Evolutionary conservation across 2,888 invertebrate genomes (phyloP), one percentile per base, ranked within the genome.

Genomic region (Himalopsyche japonica): DNA sequence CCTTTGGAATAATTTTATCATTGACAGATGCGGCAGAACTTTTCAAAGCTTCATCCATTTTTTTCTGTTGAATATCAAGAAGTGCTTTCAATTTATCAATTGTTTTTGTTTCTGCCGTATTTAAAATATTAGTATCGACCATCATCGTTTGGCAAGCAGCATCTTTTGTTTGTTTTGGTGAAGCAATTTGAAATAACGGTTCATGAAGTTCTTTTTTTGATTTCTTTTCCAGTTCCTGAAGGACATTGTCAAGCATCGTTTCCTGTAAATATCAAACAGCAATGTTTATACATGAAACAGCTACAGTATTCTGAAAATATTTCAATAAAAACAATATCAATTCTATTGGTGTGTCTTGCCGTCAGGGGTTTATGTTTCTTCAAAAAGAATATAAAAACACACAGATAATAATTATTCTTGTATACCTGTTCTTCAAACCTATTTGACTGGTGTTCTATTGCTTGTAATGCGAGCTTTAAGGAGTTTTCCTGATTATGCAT

Each of bases 361-460:
- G n/a, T n/a, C n/a, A n/a, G n/a, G n/a, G n/a, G n/a, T n/a, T n/a
- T n/a, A n/a, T n/a, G n/a, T n/a, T n/a, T n/a, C n/a, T n/a, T n/a
- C n/a, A n/a, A n/a, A n/a, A n/a, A n/a, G n/a, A n/a, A n/a, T n/a
- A n/a, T n/a, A n/a, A n/a, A n/a, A n/a, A n/a, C 8, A 8, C 6
- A 37, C 6, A 7, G 8, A 37, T 37, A 37, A 37, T 8, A 37
- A 20, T 8, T 4, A 8, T 32, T 4, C 3, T 32, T 0, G 15
- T 78, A 12, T 76, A 87, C 87, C 86, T 87, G 86, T 80, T 86
- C 82, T 78, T 81, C 80, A n/a, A 86, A 37, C 34, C 80, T 81
- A n/a, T 82, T 77, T 10, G 86, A 86, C 32, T 86, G 87, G 5
- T 82, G 57, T 78, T 86, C 85, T 15, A 87, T 83, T 24, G 82